Evolutionary conservation across 2,113 vertebrate genomes (phyloP).

Genomic region (Mirza zaza): DNA sequence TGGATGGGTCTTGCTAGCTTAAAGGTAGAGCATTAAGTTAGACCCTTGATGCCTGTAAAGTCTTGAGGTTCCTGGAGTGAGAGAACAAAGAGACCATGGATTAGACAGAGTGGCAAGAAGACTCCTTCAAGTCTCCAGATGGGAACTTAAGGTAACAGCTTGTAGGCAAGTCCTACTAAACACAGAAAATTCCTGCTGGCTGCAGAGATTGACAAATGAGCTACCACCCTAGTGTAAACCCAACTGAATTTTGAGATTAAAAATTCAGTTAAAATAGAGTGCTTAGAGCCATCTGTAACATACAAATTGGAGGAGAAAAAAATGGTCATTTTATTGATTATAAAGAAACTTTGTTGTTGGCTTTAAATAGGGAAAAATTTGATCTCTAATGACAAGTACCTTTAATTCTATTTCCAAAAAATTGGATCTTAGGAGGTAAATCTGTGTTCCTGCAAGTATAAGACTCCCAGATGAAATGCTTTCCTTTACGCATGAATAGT

Average conservation of each 20-base stretch:
- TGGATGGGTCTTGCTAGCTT: background rate
- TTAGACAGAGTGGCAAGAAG: background rate
- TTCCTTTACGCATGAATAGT: constrained; percentile 31
- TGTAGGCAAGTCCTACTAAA: background rate
- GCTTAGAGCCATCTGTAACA: background rate
- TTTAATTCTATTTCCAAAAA: constrained; percentile 23
- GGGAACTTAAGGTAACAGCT: background rate
- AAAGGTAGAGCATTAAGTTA: background rate
- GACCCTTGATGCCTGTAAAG: background rate
- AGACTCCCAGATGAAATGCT: constrained; percentile 40
- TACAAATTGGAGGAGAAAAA: background rate
- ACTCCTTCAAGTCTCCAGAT: background rate
- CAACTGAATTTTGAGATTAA: background rate
- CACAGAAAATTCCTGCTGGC: background rate
- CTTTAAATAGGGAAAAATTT: constrained; percentile 4
- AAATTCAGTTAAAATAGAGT: background rate
- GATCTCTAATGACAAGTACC: background rate
- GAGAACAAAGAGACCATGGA: background rate
- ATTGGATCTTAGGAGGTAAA: background rate
- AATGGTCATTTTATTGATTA: background rate
- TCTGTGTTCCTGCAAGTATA: background rate
- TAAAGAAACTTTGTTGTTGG: constrained; percentile 53
- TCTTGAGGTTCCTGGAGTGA: background rate
- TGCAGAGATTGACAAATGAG: background rate
- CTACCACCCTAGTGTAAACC: background rate